These are phyloP conservation scores for Rambutsinella grinnellia DNA, from an alignment of 2,888 invertebrate genomes.

Conservation along the genomic window DNA sequence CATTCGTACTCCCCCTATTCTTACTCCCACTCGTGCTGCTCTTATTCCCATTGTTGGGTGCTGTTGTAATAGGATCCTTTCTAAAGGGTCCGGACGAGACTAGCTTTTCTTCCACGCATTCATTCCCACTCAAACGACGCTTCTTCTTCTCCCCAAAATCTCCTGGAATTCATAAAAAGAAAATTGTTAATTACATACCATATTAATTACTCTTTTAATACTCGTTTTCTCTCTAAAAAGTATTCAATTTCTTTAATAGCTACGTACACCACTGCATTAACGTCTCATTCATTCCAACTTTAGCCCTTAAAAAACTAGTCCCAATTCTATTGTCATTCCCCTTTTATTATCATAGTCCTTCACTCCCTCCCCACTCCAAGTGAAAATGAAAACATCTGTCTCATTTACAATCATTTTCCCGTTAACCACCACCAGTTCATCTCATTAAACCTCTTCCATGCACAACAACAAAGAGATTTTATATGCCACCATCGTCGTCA, in stretches of 20 bases:
- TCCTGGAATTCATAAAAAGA: conserved; percentile 54
- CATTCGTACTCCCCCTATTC: not conserved
- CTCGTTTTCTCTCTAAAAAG: too few species aligned
- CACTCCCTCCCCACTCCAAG: not conserved
- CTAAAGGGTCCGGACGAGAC: conserved; percentile 44
- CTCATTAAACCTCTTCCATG: not conserved
- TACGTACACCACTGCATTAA: too few species aligned
- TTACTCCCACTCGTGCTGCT: not conserved
- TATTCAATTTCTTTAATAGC: too few species aligned
- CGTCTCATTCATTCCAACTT: not conserved
- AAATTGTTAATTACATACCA: not conserved
- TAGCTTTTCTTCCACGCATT: conserved; percentile 44
- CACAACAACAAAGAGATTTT: conserved; percentile 26
- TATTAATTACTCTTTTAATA: not conserved
- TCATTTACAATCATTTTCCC: conserved; percentile 24
- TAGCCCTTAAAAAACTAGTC: not conserved
- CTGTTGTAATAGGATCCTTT: conserved; percentile 58
- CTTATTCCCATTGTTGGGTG: conserved; percentile 24
- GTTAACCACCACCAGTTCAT: conserved; percentile 13
- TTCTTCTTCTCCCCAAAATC: conserved; percentile 63
- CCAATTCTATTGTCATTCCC: too few species aligned
- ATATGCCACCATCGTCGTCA: conserved; percentile 19
- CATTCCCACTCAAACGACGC: conserved; percentile 49
- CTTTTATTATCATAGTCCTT: too few species aligned
- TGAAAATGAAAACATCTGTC: conserved; percentile 47